Percentiles rank a stretch among this genome's conserved stretches.
phyloP scores from a whole-genome alignment of 2,797 vertebrate species.

The Anguilla anguilla region DNA sequence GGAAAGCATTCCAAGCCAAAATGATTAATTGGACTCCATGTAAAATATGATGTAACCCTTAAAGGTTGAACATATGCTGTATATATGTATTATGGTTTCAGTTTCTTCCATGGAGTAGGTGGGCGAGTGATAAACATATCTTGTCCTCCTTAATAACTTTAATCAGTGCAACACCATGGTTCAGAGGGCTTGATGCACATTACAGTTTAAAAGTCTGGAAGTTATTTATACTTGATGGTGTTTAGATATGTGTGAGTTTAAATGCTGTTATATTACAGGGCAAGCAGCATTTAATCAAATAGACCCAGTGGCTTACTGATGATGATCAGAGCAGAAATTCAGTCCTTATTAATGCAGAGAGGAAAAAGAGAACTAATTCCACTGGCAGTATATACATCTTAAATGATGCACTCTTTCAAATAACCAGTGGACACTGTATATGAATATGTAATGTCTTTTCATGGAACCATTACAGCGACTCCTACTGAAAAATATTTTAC shows the following conservation, averaged over 20 bases:
- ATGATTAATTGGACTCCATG: constrained; percentile 60
- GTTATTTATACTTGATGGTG: constrained; percentile 56
- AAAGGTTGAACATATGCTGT: constrained; percentile 43
- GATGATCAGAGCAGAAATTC: constrained; percentile 27
- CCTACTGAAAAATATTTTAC: not conserved
- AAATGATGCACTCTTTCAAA: constrained; percentile 17
- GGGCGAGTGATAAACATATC: constrained; percentile 40
- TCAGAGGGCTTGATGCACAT: constrained; percentile 45
- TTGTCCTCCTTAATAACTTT: constrained; percentile 35
- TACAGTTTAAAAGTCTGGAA: constrained; percentile 55
- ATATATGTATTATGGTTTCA: constrained; percentile 14
- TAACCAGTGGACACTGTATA: not conserved
- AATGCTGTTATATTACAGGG: constrained; percentile 37
- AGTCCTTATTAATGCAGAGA: constrained; percentile 11
- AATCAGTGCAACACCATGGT: constrained; percentile 42
- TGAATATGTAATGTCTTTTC: not conserved
- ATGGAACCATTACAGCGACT: not conserved
- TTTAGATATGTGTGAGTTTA: constrained; percentile 47
- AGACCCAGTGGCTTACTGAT: constrained; percentile 43
- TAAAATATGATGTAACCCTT: constrained; percentile 56
- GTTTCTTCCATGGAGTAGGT: constrained; percentile 12
- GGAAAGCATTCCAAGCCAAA: constrained; percentile 52
- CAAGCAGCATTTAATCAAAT: constrained; percentile 43
- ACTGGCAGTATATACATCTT: constrained; percentile 27
- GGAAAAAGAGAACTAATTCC: not conserved